Evolutionary conservation across 2,888 invertebrate species (phyloP).

Genomic region (Nephrotoma appendiculata): DNA sequence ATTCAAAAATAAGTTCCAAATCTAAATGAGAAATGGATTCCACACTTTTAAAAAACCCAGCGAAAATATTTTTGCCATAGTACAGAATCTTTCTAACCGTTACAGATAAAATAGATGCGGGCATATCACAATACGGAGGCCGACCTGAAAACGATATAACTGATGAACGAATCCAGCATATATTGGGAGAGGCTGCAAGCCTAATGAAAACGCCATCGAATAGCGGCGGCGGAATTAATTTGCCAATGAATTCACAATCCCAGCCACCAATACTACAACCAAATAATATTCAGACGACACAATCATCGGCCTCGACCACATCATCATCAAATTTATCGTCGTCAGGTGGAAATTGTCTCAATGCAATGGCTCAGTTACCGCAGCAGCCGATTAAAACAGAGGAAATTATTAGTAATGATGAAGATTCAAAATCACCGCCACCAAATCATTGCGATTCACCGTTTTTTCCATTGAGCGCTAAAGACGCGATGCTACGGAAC

Average conservation of each 20-base stretch:
- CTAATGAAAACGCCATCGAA: slow-evolving; percentile 56
- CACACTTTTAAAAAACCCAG: not conserved
- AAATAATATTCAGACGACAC: slow-evolving; percentile 36
- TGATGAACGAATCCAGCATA: slow-evolving; percentile 86
- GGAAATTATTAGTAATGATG: slow-evolving; percentile 54
- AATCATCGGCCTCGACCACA: slow-evolving; percentile 42
- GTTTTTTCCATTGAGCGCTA: slow-evolving; percentile 69
- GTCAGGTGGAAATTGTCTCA: not conserved
- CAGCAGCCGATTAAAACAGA: slow-evolving; percentile 51
- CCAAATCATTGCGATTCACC: slow-evolving; percentile 69
- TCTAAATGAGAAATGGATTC: not conserved
- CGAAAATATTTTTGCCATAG: slow-evolving; percentile 10
- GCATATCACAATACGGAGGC: slow-evolving; percentile 55
- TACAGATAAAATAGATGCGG: slow-evolving; percentile 48
- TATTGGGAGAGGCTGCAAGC: slow-evolving; percentile 83
- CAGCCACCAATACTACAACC: slow-evolving; percentile 43
- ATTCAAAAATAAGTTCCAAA: not conserved
- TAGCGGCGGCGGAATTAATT: not conserved
- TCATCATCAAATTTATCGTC: slow-evolving; percentile 44
- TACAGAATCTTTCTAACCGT: slow-evolving; percentile 12
- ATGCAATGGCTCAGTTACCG: slow-evolving; percentile 27
- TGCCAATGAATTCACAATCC: slow-evolving; percentile 16
- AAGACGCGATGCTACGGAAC: slow-evolving; percentile 52
- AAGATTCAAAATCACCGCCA: slow-evolving; percentile 65
- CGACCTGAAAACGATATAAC: slow-evolving; percentile 64